Evolutionary conservation across 2,888 invertebrate genomes (phyloP), one percentile per base, ranked within the genome.

Genomic region (Chloroclysta siterata): DNA sequence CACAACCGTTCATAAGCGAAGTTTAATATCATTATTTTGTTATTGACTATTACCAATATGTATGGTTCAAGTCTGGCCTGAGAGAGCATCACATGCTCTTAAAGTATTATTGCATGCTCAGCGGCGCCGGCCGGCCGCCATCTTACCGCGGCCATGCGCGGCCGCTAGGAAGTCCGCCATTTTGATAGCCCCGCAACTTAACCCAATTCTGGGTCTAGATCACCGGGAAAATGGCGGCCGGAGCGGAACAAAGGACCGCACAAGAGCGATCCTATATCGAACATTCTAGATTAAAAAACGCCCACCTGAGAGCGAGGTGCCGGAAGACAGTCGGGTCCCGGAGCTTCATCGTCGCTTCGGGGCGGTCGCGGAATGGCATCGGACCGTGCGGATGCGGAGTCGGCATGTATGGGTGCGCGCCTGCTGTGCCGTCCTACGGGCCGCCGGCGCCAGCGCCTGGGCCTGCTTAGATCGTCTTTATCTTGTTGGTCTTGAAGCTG

Each of bases 401-500:
- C 64, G 69, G 75, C 76, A 87, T 90, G 91, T 91, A 91, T 91
- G 92, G 90, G 88, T 90, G 92, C 90, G 90, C 83, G 82, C 89
- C 90, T 90, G 89, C 87, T 76, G 90, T 92, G 91, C 92, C 92
- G 93, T 90, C 91, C 93, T 92, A 90, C 85, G 84, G 78, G 88
- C 87, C 81, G 83, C 88, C 89, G 86, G 73, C 85, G 77, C 87
- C 86, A 81, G 83, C 88, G 79, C 15, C n/a, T 29, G 77, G 85
- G 84, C 80, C 89, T 85, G 87, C 90, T 94, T 94, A 94, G 94
- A 94, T 94, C 83, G 94, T 94, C 94, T 95, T 95, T 92, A 95
- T 95, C 93, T 96, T 96, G 93, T 95, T 96, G 84, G 96, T 97
- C 94, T 97, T 97, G 94, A 97, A 97, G 90, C 97, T 97, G 87